Evolutionary conservation across 1,140 invertebrate species (phyloP).

Genomic region (Drosophila prosaltans): DNA sequence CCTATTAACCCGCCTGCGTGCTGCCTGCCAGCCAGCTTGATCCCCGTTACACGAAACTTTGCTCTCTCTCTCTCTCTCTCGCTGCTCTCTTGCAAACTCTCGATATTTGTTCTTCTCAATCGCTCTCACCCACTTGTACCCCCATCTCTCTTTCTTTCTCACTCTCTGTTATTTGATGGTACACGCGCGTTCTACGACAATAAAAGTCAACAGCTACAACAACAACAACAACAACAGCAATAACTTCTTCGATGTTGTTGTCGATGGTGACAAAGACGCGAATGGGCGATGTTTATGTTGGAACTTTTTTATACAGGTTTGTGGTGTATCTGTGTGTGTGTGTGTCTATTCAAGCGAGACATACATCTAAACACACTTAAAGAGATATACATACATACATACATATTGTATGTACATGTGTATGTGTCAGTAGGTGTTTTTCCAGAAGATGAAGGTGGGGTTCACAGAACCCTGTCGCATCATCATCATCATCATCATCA

Average conservation of each 20-base stretch:
- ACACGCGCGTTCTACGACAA: constrained; percentile 12
- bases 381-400: too few species aligned
- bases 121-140: not conserved
- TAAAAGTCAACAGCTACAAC: constrained; percentile 9
- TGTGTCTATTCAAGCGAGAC: not conserved
- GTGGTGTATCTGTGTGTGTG: not conserved
- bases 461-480: constrained; percentile 10
- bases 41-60: too few species aligned
- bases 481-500: constrained; percentile 8
- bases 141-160: not conserved
- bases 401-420: constrained; percentile 2
- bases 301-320: constrained; percentile 1
- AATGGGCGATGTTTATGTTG: constrained; percentile 12
- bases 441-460: constrained; percentile 5
- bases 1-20: too few species aligned
- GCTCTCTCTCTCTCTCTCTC: too few species aligned
- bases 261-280: constrained; percentile 11
- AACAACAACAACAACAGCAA: not conserved
- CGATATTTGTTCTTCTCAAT: not conserved
- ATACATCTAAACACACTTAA: not conserved
- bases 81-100: too few species aligned
- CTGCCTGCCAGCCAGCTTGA: too few species aligned
- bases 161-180: constrained; percentile 9
- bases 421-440: constrained; percentile 12
- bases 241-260: not conserved